These are phyloP conservation scores for Marmota monax DNA, from an alignment of 2,113 vertebrate genomes.

Conservation along the genomic window DNA sequence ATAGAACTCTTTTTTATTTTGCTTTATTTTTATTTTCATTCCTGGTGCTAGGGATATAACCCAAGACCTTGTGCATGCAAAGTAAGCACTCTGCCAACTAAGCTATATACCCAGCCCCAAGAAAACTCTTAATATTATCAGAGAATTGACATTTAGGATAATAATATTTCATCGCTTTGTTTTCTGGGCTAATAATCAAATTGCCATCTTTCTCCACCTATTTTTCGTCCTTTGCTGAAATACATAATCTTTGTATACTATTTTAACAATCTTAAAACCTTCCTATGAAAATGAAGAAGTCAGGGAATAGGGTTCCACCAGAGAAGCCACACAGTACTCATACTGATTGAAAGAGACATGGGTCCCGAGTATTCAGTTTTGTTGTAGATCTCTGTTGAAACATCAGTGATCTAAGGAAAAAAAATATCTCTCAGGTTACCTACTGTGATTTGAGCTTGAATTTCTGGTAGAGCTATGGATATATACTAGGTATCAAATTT, in stretches of 20 bases:
- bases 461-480: not conserved
- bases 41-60: not conserved
- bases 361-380: not conserved
- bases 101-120: not conserved
- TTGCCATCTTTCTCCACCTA: not conserved
- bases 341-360: not conserved
- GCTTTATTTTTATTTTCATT: too few relatives aligned
- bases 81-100: not conserved
- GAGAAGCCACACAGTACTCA: not conserved
- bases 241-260: not conserved
- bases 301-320: not conserved
- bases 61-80: not conserved
- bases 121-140: slow-evolving; percentile 29
- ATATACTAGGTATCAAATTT: not conserved
- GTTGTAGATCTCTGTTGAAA: not conserved
- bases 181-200: slow-evolving; percentile 46
- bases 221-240: not conserved
- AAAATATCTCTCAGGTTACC: not conserved
- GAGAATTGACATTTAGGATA: slow-evolving; percentile 42
- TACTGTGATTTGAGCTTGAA: not conserved
- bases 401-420: not conserved
- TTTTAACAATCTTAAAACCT: slow-evolving; percentile 2
- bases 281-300: slow-evolving; percentile 5
- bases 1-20: not conserved
- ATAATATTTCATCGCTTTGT: slow-evolving; percentile 39